These are phyloP conservation scores for Odocoileus virginianus DNA, from an alignment of 2,113 vertebrate genomes.

Conservation along the genomic window DNA sequence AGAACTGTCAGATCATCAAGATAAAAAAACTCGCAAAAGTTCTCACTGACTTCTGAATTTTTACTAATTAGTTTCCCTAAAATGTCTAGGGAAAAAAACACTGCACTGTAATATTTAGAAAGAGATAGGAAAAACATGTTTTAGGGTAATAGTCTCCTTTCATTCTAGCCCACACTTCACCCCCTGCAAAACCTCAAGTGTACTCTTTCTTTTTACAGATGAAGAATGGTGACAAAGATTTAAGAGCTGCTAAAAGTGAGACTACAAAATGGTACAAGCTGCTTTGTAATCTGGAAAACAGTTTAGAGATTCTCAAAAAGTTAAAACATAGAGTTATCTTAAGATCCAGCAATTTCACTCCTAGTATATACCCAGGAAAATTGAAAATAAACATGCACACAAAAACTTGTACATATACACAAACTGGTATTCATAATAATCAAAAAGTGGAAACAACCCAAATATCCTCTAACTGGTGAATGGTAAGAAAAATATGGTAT, in stretches of 20 bases:
- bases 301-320: neutral
- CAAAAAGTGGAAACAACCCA: neutral
- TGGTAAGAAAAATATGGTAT: neutral
- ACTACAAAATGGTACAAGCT: neutral
- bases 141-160: neutral
- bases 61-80: neutral
- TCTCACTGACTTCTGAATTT: neutral
- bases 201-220: neutral
- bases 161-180: neutral
- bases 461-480: neutral
- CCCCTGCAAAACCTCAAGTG: neutral
- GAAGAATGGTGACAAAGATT: neutral
- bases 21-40: neutral
- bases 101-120: constrained; percentile 11
- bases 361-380: neutral
- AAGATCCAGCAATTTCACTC: neutral
- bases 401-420: neutral
- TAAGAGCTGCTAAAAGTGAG: neutral
- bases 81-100: constrained; percentile 5
- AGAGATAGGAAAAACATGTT: neutral
- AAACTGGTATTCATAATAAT: neutral
- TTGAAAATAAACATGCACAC: neutral
- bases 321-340: neutral
- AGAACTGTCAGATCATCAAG: neutral
- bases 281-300: constrained; percentile 4